Evolutionary conservation across 2,888 invertebrate species (phyloP), one percentile per base, ranked within the genome.

Genomic region (Scaptomyza cyrtandrae): DNA sequence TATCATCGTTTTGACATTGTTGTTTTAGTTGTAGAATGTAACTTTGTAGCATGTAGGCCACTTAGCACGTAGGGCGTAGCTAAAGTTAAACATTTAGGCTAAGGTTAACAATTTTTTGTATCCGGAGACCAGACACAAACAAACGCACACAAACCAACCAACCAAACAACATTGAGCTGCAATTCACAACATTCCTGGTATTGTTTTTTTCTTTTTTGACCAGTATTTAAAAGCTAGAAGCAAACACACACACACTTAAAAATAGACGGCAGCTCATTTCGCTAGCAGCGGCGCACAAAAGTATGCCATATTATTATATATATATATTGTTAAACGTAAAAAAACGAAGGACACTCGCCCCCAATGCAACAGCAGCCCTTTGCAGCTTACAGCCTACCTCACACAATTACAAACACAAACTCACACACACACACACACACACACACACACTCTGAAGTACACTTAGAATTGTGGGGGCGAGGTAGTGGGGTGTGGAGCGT

Each of bases 131-230:
- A 68, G 33, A 62, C 44, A 53, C 24, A 39, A 16, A 59, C n/a
- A 58, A 13, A 63, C n/a, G 75, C 52, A 54, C 24, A 52, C 27
- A 48, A 19, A 63, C 16, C 6, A 29, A 39, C 41, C 49, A 44
- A 60, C 27, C 54, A 50, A 69, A 41, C 61, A 35, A 63, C 43
- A 72, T 70, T 76, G 80, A 76, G 80, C 78, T 80, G 75, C 66
- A 80, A 78, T 69, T 75, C 73, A 81, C 83, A 85, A 85, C 86
- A 86, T 85, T 85, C 86, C 85, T 85, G 86, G 86, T 79, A 86
- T 85, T 76, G 56, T 71, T 82, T 39, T 37, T 37, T 37, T 35
- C n/a, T 14, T 14, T 14, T 16, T 85, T 85, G 86, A 84, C 74
- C 85, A 85, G 85, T 85, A 85, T 86, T 85, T 80, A 70, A 82